Evolutionary conservation across 2,113 vertebrate species (phyloP).

Genomic region (Pteropus alecto): DNA sequence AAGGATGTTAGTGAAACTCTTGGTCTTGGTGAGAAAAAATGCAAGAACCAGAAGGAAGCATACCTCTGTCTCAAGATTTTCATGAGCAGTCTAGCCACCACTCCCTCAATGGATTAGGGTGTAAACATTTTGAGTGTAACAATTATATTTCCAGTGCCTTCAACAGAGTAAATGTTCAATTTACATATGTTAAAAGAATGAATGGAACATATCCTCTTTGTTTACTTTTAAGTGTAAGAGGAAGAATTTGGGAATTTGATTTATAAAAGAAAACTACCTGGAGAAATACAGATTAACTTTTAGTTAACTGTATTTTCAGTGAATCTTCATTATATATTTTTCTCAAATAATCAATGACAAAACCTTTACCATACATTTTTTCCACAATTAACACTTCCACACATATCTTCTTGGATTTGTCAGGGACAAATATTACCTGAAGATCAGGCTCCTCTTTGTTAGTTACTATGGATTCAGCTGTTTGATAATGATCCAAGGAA

Average conservation of each 20-base stretch:
- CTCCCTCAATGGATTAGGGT: neutral
- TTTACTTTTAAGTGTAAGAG: neutral
- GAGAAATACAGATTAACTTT: neutral
- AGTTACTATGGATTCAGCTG: neutral
- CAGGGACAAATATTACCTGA: neutral
- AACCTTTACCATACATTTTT: neutral
- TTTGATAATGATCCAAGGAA: neutral
- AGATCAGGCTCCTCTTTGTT: neutral
- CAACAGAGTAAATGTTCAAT: neutral
- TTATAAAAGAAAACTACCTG: neutral
- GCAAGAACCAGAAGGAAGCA: neutral
- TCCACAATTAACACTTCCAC: neutral
- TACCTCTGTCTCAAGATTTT: neutral
- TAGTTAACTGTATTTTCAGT: neutral
- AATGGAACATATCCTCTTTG: neutral
- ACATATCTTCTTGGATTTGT: neutral
- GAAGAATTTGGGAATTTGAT: neutral
- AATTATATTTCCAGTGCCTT: neutral
- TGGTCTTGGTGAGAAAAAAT: neutral
- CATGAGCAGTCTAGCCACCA: neutral
- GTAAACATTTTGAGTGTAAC: neutral
- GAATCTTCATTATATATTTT: neutral
- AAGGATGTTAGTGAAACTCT: neutral
- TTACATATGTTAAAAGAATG: neutral
- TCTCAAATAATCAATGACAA: neutral